Conservation (phyloP, 2,797 vertebrate species). For the Numenius phaeopus region DNA sequence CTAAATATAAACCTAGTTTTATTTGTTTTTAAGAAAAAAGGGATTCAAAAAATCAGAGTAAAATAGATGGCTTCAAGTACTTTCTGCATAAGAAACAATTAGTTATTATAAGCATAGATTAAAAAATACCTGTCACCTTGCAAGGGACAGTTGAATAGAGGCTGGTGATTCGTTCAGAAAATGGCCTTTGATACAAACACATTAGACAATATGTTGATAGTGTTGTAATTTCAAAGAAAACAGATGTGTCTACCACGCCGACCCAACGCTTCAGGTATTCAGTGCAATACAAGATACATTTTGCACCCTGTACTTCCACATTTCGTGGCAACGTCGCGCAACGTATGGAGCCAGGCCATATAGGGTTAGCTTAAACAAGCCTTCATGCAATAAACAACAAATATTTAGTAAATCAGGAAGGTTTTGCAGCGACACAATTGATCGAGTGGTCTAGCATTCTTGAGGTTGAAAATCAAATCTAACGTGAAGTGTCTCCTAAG, state of each 20-base stretch:
- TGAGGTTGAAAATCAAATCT: not conserved
- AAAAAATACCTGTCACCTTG: conserved; percentile 38
- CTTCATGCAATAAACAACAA: not conserved
- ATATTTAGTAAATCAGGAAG: not conserved
- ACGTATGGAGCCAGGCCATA: not conserved
- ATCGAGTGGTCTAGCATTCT: not conserved
- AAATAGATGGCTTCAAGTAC: conserved; percentile 61
- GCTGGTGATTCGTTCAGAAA: not conserved
- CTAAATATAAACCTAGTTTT: conserved; percentile 60
- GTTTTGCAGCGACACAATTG: not conserved
- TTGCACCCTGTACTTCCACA: not conserved
- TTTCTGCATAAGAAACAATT: conserved; percentile 2
- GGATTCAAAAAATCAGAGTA: conserved; percentile 47
- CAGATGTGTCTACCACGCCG: not conserved
- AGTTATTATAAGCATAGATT: not conserved
- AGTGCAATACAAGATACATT: not conserved
- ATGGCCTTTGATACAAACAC: not conserved
- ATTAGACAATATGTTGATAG: not conserved
- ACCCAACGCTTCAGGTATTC: not conserved
- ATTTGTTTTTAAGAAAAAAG: conserved; percentile 36
- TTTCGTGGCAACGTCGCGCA: not conserved
- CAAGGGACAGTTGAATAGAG: conserved; percentile 6
- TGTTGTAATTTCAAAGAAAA: not conserved
- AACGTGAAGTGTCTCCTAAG: not conserved
- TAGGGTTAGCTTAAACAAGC: not conserved